Evolutionary conservation across 2,888 invertebrate species (phyloP).

Genomic region (Drosophila phalerata): DNA sequence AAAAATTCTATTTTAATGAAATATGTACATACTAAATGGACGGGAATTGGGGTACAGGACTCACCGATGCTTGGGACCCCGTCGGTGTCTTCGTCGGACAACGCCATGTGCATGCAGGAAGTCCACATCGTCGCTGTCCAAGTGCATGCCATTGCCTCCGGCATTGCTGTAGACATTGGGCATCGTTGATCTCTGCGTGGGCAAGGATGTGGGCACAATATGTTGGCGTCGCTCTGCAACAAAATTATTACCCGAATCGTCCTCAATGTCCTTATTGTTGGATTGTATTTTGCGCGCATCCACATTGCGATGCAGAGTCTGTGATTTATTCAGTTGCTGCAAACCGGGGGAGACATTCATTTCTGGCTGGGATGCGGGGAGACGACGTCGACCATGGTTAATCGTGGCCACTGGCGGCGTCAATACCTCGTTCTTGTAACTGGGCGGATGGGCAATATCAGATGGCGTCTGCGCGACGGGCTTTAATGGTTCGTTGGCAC

Average conservation of each 20-base stretch:
- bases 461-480: slow-evolving; percentile 60
- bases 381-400: slow-evolving; percentile 41
- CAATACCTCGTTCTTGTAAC: slow-evolving; percentile 83
- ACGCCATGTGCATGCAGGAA: slow-evolving; percentile 83
- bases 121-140: slow-evolving; percentile 85
- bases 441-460: slow-evolving; percentile 75
- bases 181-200: slow-evolving; percentile 83
- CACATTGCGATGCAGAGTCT: slow-evolving; percentile 80
- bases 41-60: slow-evolving; percentile 14
- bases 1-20: too few relatives aligned
- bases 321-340: slow-evolving; percentile 73
- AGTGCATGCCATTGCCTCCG: slow-evolving; percentile 85
- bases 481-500: slow-evolving; percentile 83
- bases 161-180: slow-evolving; percentile 85
- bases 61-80: slow-evolving; percentile 84
- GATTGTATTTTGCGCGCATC: slow-evolving; percentile 85
- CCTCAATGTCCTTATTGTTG: slow-evolving; percentile 85
- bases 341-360: slow-evolving; percentile 8
- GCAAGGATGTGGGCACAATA: slow-evolving; percentile 84
- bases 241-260: slow-evolving; percentile 85
- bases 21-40: background rate
- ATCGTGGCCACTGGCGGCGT: slow-evolving; percentile 54
- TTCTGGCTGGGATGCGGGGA: slow-evolving; percentile 29
- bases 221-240: slow-evolving; percentile 83
- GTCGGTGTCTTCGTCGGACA: slow-evolving; percentile 82